Percentiles rank a stretch among this genome's conserved stretches.
Evolutionary conservation across 2,797 vertebrate species (phyloP).

Genomic region (Poeciliopsis gracilis): DNA sequence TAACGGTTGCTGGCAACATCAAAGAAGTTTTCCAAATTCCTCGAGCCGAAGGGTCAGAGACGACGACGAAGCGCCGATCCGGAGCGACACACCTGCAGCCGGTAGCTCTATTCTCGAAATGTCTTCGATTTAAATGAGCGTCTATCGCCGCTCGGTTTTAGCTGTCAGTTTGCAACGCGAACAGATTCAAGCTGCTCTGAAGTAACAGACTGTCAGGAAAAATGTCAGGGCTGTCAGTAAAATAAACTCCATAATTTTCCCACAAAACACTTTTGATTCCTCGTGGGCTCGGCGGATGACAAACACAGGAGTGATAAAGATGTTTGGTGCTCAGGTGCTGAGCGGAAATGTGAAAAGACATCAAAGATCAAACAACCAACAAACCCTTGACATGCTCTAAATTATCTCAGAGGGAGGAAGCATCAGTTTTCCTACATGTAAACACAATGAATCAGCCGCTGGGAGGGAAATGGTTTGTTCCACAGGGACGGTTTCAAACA

Average conservation of each 20-base stretch:
- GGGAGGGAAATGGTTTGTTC: neutral
- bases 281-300: conserved; percentile 9
- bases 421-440: neutral
- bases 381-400: neutral
- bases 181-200: conserved; percentile 12
- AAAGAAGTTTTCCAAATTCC: conserved; percentile 26
- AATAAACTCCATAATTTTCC: conserved; percentile 15
- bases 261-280: neutral
- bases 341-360: conserved; percentile 2
- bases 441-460: neutral
- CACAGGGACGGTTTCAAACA: neutral
- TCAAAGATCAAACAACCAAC: neutral
- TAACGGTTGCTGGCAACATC: conserved; percentile 37
- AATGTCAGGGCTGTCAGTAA: conserved; percentile 22
- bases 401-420: neutral
- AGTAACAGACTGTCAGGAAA: conserved; percentile 7
- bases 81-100: conserved; percentile 35
- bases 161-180: conserved; percentile 9
- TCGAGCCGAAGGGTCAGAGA: conserved; percentile 41
- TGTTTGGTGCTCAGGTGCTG: neutral
- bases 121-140: conserved; percentile 32
- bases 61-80: conserved; percentile 5
- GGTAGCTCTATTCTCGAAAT: neutral
- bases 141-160: conserved; percentile 3
- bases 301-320: neutral